Evolutionary conservation across 2,113 vertebrate species (phyloP), one percentile per base, ranked within the genome.

Genomic region (Pachycephala philippinensis): DNA sequence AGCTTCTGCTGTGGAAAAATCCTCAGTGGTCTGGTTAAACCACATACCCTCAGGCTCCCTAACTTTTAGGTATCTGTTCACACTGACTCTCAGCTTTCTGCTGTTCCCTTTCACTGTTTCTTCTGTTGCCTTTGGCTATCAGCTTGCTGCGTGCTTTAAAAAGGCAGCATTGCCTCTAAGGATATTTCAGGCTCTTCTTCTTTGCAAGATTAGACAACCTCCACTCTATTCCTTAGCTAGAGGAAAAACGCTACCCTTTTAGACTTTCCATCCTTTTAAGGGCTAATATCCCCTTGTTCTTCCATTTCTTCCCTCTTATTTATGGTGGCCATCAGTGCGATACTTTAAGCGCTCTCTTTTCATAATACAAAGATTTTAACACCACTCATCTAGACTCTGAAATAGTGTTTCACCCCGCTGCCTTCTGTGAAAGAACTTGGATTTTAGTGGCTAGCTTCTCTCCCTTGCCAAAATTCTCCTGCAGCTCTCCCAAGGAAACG

Each of bases 21-120:
- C 83, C 90, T 87, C 91, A 89, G 90, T 52, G 94, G 86, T 89
- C 96, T 96, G 88, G 90, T 95, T 93, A 95, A 95, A 95, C 35
- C 87, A 82, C 69, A 68, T 45, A 84, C 42, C 95, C 39, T 10
- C 94, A 72, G 90, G 93, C 84, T 94, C 24, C 78, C 87, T 80
- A 66, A 91, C 42, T 85, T 89, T 83, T 72, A 76, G 91, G 26
- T 90, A 42, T 92, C 90, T 92, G 12, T 75, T 93, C 79, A 74
- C 75, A 52, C 56, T 24, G 56, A 64, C 18, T 71, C 60, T 56
- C 76, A 78, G 88, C 64, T 87, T 92, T 90, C 69, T 89, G 66
- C 56, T 80, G 31, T 37, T 94, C 93, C 28, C n/a, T 86, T 72
- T 84, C 87, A 69, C 79, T 84, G 54, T 76, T 85, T 80, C 47